Percentiles rank a stretch among this genome's conserved stretches.
phyloP scores from a whole-genome alignment of 2,797 vertebrate genomes.

The Tadarida brasiliensis region DNA sequence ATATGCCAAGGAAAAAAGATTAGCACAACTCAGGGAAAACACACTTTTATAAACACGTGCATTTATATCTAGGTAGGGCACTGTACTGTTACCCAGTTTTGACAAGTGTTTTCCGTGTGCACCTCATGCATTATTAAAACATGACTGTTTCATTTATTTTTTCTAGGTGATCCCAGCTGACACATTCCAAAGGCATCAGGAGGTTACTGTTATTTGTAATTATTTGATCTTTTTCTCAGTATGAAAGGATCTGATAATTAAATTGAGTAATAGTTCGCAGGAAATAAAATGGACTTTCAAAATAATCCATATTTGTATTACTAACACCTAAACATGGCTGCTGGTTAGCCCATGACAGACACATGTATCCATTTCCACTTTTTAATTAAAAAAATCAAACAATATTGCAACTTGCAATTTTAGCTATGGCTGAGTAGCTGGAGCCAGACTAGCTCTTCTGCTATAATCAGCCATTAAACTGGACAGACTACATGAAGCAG shows the following conservation, averaged over 20 bases:
- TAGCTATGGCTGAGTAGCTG: background rate
- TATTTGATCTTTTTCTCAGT: conserved; percentile 65
- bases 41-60: conserved; percentile 67
- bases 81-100: conserved; percentile 72
- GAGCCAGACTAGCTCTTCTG: background rate
- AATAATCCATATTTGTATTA: conserved; percentile 44
- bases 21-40: conserved; percentile 71
- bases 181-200: conserved; percentile 68
- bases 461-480: background rate
- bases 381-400: conserved; percentile 57
- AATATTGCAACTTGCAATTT: background rate
- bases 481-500: background rate
- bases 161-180: conserved; percentile 75
- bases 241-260: conserved; percentile 27
- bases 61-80: conserved; percentile 62
- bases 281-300: conserved; percentile 49
- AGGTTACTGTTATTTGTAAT: conserved; percentile 68
- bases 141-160: conserved; percentile 75
- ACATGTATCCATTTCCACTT: background rate
- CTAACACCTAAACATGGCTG: background rate
- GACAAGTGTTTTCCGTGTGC: conserved; percentile 74
- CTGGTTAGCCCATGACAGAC: background rate
- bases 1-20: conserved; percentile 74
- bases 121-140: conserved; percentile 81
- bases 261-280: conserved; percentile 18